Evolutionary conservation across 2,888 invertebrate genomes (phyloP), one percentile per base, ranked within the genome.

Genomic region (Perizoma flavofasciatum): DNA sequence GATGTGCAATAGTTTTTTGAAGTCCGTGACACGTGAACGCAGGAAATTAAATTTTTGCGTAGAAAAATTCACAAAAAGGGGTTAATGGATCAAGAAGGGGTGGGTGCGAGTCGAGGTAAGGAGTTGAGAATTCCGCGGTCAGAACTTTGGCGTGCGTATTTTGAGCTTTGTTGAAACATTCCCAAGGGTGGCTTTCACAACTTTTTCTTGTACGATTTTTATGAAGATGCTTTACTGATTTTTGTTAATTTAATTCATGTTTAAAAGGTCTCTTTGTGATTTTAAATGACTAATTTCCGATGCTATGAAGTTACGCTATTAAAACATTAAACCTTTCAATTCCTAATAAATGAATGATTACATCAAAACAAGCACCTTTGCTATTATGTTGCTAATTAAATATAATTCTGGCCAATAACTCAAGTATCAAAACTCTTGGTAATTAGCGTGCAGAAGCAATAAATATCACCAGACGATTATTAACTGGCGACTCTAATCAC

Each of bases 1-100:
- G 89, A 90, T 88, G 91, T 82, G 90, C 91, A 86, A 91, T 91
- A 91, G 91, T 90, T 92, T 90, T 69, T 89, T 89, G 87, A 88
- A 82, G 85, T 82, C 73, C 83, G 88, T 82, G 89, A 89, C 90
- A 89, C 80, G 86, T 83, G 82, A 85, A 77, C 73, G 82, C 74
- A 82, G 89, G 87, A 89, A 88, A 89, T 91, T 88, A 86, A 89
- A 89, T 85, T 73, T 83, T 79, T 77, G 74, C 81, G 77, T 77
- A 79, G 82, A 83, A 82, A 75, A 73, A 68, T 54, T 50, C 48
- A 53, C 47, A 54, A 49, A 43, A 53, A 37, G 37, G 55, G 57
- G 43, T 63, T 69, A 56, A 50, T 59, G 59, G 56, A 35, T 48
- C 34, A 43, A 46, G 47, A 44, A 22, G 4, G 9, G 10, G 35